Evolutionary conservation across 2,113 vertebrate genomes (phyloP), one percentile per base, ranked within the genome.

Genomic region (Ancistrus triradiatus): DNA sequence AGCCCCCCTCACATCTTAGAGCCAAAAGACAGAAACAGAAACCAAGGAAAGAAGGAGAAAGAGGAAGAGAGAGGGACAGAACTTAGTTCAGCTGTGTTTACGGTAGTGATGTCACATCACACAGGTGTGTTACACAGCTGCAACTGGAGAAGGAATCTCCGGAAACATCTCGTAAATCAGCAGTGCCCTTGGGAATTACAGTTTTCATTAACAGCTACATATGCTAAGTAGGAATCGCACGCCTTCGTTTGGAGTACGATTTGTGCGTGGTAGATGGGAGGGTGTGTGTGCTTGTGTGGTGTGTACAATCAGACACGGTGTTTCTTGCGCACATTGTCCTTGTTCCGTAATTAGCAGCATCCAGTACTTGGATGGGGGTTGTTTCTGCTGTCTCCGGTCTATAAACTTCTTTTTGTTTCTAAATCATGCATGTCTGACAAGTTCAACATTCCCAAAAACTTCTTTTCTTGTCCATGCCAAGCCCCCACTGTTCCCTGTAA

Each of bases 81-180:
- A 55, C 48, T 77, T 67, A 59, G 61, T 69, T 85, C 84, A 87
- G 82, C 80, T 85, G 82, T 82, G 78, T 87, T 83, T 76, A 84
- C 67, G 74, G 33, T 53, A 77, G 69, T 78, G 51, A 78, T 70
- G 67, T 74, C 48, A 57, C 63, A 38, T 9, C 52, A 48, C 67
- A 66, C 77, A 84, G 83, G 77, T 82, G 82, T 58, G 73, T 66
- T 63, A 70, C 7, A 69, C 75, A 67, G 80, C 72, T 70, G 72
- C 19, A 24, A 13, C 3, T 19, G 37, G 46, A 78, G 37, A 55
- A 77, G 74, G 78, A 78, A 73, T 51, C 50, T 73, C 25, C 53
- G 67, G 53, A 72, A 77, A 64, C 52, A 35, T 75, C 49, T 69
- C 64, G 79, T 77, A 55, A n/a, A 38, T 70, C 24, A n/a, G 66